phyloP scores from a whole-genome alignment of 2,888 invertebrate species.

The Eristalis pertinax region DNA sequence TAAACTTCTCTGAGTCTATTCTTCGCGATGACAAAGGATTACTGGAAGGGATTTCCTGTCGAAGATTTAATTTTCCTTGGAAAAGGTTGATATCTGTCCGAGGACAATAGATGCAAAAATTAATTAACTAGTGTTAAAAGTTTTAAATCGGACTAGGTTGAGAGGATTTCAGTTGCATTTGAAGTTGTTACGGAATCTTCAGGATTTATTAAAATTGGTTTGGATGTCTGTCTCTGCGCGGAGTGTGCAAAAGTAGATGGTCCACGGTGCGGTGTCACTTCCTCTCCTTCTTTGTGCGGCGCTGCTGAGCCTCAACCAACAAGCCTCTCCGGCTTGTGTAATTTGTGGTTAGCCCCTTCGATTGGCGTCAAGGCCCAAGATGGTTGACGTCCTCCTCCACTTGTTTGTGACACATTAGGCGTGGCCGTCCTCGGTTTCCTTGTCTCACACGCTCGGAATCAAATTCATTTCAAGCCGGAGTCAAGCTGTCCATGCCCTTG shows the following conservation, averaged over 20 bases:
- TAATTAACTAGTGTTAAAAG: not conserved
- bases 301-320: not conserved
- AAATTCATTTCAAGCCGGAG: no score
- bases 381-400: not conserved
- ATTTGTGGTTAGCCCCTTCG: not conserved
- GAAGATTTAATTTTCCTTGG: slow-evolving; percentile 42
- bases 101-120: not conserved
- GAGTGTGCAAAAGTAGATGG: no score
- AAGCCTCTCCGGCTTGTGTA: not conserved
- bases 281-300: not conserved
- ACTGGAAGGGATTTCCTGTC: slow-evolving; percentile 35
- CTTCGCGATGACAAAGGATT: slow-evolving; percentile 37
- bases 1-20: slow-evolving; percentile 52
- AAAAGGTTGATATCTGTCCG: not conserved
- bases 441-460: no score
- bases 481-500: no score
- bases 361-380: not conserved
- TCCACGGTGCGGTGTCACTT: no score
- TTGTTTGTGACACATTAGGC: not conserved
- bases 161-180: not conserved
- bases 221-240: not conserved
- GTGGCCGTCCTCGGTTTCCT: no score
- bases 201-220: not conserved
- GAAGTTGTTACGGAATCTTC: not conserved
- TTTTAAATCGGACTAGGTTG: not conserved